Evolutionary conservation across 2,797 vertebrate genomes (phyloP), one percentile per base, ranked within the genome.

Genomic region (Geotrypetes seraphini): DNA sequence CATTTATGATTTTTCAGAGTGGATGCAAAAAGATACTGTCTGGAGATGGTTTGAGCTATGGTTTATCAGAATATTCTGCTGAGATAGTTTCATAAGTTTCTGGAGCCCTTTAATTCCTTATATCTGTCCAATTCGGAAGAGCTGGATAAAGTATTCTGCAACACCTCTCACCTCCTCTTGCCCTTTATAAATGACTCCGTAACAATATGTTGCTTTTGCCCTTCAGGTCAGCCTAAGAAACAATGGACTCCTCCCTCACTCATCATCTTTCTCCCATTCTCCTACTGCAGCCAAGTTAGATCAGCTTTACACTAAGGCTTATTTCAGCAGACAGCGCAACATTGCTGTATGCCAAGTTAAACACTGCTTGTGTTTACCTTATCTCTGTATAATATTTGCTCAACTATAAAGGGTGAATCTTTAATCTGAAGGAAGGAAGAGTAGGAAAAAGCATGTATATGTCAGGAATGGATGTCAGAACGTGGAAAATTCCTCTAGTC

Each of bases 181-280:
- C 4, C 2, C 35, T 8, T 24, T 17, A 9, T 2, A 6, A 33
- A 35, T 31, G 7, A 44, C 6, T 3, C 0, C 35, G 23, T 36
- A 7, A 36, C 12, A 39, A 12, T 7, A 7, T 2, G 2, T 22
- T 2, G 7, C 22, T 2, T 26, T 47, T 25, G 15, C 34, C 44
- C 18, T 47, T 30, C 10, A 31, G 9, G 16, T 5, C 31, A 2
- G 24, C 12, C 43, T 17, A 24, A n/a, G 52, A 27, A 49, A 24
- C 15, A 31, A 33, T 17, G 27, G 46, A 29, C 51, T 50, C 41
- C 52, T 46, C 53, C 62, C 28, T 24, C n/a, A n/a, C 19, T 34
- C 33, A 21, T 16, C 21, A 4, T 31, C 15, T 1, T 33, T 30
- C 9, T 11, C 9, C 8, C 5, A 8, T 47, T 7, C 25, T 7